Percentiles rank a stretch among this genome's conserved stretches.
Evolutionary conservation across 2,113 vertebrate species (phyloP).

Genomic region (Oncorhynchus keta): DNA sequence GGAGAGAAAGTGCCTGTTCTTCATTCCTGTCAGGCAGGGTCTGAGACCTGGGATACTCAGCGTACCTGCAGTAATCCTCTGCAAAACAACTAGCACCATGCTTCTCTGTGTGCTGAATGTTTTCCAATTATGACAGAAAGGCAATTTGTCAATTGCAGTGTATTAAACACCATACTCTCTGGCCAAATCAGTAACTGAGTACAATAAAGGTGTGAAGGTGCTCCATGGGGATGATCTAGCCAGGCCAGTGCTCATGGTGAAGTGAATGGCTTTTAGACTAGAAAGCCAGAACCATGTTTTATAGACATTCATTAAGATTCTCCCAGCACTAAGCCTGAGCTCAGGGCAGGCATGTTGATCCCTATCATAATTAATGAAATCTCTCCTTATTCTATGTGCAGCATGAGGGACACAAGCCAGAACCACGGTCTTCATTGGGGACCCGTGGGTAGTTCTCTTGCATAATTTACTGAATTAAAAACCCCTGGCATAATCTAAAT

Average conservation of each 20-base stretch:
- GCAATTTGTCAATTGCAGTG: neutral
- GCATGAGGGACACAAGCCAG: slow-evolving; percentile 26
- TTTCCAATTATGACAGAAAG: neutral
- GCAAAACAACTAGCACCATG: neutral
- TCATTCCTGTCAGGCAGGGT: too few species aligned
- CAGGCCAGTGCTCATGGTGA: neutral
- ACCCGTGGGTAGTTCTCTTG: slow-evolving; percentile 38
- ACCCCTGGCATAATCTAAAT: slow-evolving; percentile 47
- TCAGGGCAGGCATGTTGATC: neutral
- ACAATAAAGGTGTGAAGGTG: neutral
- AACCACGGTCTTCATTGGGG: slow-evolving; percentile 28
- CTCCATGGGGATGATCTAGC: neutral
- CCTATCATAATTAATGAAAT: slow-evolving; percentile 26
- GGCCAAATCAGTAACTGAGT: neutral
- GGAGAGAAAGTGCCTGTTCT: too few species aligned
- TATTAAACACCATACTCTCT: neutral
- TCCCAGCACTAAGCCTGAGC: slow-evolving; percentile 21
- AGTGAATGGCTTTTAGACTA: slow-evolving; percentile 1
- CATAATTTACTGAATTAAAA: slow-evolving; percentile 40
- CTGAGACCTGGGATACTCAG: neutral
- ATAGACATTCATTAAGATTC: slow-evolving; percentile 40
- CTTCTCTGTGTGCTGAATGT: too few species aligned
- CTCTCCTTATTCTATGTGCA: slow-evolving; percentile 33
- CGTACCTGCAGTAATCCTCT: slow-evolving; percentile 24
- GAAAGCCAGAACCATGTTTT: slow-evolving; percentile 38